Conservation (phyloP, 2,888 invertebrate genomes). For the Ceramica pisi region DNA sequence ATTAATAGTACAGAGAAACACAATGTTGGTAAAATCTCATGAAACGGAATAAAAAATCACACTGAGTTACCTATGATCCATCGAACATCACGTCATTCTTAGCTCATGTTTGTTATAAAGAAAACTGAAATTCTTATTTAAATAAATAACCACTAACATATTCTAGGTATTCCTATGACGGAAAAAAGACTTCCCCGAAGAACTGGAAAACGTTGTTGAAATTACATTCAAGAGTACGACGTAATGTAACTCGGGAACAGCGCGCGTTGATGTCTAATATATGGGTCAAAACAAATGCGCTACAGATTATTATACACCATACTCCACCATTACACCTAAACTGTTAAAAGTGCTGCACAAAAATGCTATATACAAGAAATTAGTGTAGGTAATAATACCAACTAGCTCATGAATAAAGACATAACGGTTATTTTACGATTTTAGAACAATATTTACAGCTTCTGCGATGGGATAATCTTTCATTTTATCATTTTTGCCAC, state of each 20-base stretch:
- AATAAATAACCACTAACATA: neutral
- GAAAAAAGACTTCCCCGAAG: neutral
- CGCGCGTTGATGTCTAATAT: slow-evolving; percentile 87
- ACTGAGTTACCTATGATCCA: slow-evolving; percentile 4
- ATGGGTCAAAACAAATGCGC: slow-evolving; percentile 69
- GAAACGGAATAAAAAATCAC: neutral
- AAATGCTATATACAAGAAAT: slow-evolving; percentile 41
- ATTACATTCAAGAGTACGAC: neutral
- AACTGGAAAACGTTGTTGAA: slow-evolving; percentile 11
- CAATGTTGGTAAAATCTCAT: neutral
- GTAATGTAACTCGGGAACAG: slow-evolving; percentile 31
- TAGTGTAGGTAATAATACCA: slow-evolving; percentile 40
- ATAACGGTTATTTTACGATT: slow-evolving; percentile 45
- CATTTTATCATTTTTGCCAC: neutral
- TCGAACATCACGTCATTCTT: slow-evolving; percentile 26
- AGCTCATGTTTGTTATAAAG: slow-evolving; percentile 1
- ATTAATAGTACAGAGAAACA: neutral
- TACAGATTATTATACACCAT: slow-evolving; percentile 32
- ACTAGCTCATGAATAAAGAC: slow-evolving; percentile 53
- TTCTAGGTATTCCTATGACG: slow-evolving; percentile 28
- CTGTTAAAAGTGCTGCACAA: slow-evolving; percentile 39
- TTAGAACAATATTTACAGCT: slow-evolving; percentile 10
- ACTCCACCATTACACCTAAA: slow-evolving; percentile 21
- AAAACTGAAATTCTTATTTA: slow-evolving; percentile 4
- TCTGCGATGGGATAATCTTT: slow-evolving; percentile 6